Base-by-base conservation (phyloP, 2,888 invertebrate species). In the Xylophagus ater region DNA sequence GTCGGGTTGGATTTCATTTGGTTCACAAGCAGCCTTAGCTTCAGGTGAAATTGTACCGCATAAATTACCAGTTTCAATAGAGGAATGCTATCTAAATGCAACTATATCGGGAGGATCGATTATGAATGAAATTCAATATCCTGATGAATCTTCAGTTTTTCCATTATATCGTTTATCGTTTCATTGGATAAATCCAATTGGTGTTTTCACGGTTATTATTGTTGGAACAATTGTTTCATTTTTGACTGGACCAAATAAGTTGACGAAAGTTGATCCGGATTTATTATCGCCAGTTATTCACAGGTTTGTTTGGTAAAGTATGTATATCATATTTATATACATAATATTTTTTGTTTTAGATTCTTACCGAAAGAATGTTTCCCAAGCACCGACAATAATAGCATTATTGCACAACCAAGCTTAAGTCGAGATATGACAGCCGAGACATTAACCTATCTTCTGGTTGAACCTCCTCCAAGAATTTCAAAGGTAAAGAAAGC, bases 141-240 rank as follows among this genome's bases (percentile, higher is more conserved):
- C 50, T 3, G 66, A 70, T 45, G 68, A 71, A 54, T 69, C 70
- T 3, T 56, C 65, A 35, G 69, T 80, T 32, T 85, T 83, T 58
- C 80, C 81, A 0, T 57, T 85, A 10, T 86, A 84, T 63, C 75
- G 81, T 8, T 54, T 87, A 30, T 85, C 85, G 0, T 87, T 83
- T 59, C 77, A 84, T 57, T 86, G 85, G 85, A 78, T 85, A 42
- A 79, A 83, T 25, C 79, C 81, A 1, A 67, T 83, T 35, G 86
- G 85, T 1, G 69, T 81, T 1, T 34, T 71, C 0, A 71, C 77
- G 0, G 81, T 81, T 0, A 53, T 86, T 14, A 40, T 74, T 1
- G 77, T 85, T 0, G 87, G 86, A 0, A 66, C 74, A 3, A 50
- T 78, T 12, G 76, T 79, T 20, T 76, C 76, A 43, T 70, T 73